A percentile compares a stretch with the other conserved stretches of the same genome.
Evolutionary conservation across 2,797 vertebrate species (phyloP).

Genomic region (Schizopygopsis malacanthus): DNA sequence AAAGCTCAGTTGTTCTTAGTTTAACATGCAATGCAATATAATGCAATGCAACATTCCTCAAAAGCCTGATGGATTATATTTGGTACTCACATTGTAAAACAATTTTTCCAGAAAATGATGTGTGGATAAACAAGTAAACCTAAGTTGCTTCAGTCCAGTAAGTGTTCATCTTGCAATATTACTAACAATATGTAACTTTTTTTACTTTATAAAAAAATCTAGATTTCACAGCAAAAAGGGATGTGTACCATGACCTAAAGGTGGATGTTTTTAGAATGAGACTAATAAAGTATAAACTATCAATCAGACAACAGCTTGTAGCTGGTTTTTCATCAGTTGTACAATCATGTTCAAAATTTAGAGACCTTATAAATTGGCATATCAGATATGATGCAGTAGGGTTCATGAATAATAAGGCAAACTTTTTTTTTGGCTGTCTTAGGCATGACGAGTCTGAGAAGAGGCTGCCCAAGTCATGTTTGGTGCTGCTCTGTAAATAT

Average conservation of each 20-base stretch:
- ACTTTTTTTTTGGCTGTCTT: conserved; percentile 4
- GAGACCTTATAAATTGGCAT: no score
- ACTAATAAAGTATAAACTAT: neutral
- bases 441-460: conserved; percentile 95
- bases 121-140: neutral
- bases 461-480: conserved; percentile 88
- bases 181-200: neutral
- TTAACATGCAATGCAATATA: neutral
- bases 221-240: neutral
- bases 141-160: neutral
- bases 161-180: neutral
- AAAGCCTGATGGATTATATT: neutral
- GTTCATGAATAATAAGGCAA: neutral
- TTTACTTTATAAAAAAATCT: neutral
- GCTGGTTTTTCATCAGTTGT: neutral
- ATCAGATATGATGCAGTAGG: neutral
- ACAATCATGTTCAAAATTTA: neutral
- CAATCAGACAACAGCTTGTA: neutral
- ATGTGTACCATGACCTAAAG: neutral
- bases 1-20: neutral
- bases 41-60: neutral
- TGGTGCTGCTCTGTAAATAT: conserved; percentile 91
- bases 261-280: neutral
- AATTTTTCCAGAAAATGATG: neutral
- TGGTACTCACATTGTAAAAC: neutral